Percentiles rank a stretch among this genome's conserved stretches.
These are phyloP conservation scores for Pachyramphus minor DNA, from an alignment of 2,113 vertebrate species.

Conservation along the genomic window DNA sequence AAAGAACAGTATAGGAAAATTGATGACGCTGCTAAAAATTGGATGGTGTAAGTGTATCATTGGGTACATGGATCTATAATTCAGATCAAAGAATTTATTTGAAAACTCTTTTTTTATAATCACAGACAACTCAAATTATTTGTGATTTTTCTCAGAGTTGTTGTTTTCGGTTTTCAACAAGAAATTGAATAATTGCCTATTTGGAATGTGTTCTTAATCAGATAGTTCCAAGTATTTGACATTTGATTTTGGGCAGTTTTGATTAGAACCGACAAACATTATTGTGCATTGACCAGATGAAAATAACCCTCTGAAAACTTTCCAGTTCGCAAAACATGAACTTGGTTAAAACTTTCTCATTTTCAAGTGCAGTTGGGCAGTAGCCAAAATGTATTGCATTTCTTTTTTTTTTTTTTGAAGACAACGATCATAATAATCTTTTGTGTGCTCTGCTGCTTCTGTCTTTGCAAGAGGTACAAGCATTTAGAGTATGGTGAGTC, in stretches of 20 bases:
- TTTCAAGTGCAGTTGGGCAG: background rate
- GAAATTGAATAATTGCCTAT: background rate
- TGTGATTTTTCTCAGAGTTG: background rate
- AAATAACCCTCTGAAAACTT: background rate
- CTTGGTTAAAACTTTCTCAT: background rate
- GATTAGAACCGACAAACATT: background rate
- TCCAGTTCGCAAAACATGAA: background rate
- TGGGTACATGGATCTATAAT: background rate
- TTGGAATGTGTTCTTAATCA: background rate
- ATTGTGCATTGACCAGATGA: background rate
- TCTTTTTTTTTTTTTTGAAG: background rate
- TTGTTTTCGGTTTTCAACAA: background rate
- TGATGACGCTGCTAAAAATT: background rate
- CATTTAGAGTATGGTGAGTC: background rate
- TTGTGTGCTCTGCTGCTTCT: background rate
- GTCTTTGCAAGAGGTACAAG: background rate
- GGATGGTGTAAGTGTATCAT: background rate
- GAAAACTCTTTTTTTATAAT: background rate
- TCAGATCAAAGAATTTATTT: background rate
- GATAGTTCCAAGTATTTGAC: background rate
- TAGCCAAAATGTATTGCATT: background rate
- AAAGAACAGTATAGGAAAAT: slow-evolving; percentile 13
- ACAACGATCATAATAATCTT: background rate
- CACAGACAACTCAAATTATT: background rate
- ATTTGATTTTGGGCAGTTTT: background rate